Evolutionary conservation across 2,113 vertebrate genomes (phyloP).

Genomic region (Phasianus colchicus): DNA sequence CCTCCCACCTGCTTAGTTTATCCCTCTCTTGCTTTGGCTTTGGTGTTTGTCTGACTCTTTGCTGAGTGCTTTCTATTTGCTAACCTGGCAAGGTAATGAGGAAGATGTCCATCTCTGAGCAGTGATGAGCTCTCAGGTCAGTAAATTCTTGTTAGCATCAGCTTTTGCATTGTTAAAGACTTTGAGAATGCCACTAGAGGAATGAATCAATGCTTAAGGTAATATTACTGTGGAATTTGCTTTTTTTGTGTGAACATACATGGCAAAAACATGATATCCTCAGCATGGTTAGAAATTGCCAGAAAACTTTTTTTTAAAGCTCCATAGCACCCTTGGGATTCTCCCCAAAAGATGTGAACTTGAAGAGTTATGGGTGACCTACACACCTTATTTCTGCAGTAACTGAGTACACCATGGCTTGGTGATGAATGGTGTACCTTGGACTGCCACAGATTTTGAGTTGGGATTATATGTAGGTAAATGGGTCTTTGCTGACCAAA

Average conservation of each 20-base stretch:
- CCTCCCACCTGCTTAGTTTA: not conserved
- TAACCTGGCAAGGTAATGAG: not conserved
- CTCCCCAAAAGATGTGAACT: not conserved
- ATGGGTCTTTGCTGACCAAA: not conserved
- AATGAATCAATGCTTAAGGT: not conserved
- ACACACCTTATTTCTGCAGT: not conserved
- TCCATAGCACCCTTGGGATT: not conserved
- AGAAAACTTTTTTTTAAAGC: not conserved
- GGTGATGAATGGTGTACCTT: not conserved
- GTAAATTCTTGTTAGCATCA: not conserved
- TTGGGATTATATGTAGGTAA: not conserved
- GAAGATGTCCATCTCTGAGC: not conserved
- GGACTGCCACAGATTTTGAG: not conserved
- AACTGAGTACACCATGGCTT: not conserved
- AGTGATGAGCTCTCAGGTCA: not conserved
- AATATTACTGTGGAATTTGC: not conserved
- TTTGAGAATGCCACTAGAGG: not conserved
- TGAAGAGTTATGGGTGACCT: not conserved
- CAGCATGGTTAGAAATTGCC: not conserved
- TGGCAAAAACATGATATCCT: not conserved
- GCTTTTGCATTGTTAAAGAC: not conserved
- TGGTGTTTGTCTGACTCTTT: not conserved
- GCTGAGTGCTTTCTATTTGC: not conserved
- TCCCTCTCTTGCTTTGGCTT: not conserved
- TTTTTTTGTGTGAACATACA: fast-evolving